Evolutionary conservation across 1,140 invertebrate species (phyloP), one percentile per base, ranked within the genome.

Genomic region (Aphidius ervi): DNA sequence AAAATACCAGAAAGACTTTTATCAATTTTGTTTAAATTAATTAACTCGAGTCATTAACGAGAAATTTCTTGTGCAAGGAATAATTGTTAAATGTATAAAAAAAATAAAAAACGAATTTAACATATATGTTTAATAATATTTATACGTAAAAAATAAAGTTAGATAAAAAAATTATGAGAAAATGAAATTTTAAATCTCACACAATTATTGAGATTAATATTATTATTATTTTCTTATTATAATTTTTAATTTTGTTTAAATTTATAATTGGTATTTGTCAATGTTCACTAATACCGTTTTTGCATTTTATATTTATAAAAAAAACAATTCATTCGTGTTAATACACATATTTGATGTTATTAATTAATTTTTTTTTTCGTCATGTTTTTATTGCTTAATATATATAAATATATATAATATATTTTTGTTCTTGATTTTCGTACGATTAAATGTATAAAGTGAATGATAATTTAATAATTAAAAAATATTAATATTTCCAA

Each of bases 51-150:
- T 72, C 69, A 70, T 71, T 67, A 65, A 63, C 0, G 69, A 74
- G 69, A 69, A 68, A 67, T 73, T 68, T 62, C 72, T 65, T 74
- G 66, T 74, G 71, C 75, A 74, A 75, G 23, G 23, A 76, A 71
- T 77, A 74, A 74, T 71, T 64, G 72, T 74, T 65, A 67, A 68
- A 66, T 72, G 68, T 72, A 70, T 75, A 75, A 68, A 66, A 20
- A 45, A 45, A 45, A 58, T 73, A 72, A 73, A 31, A 31, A 31
- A 31, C 23, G 23, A 73, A 71, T 75, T 72, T 72, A 71, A 76
- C 73, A 76, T 72, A 71, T 69, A 70, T 74, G 73, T 74, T 73
- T 71, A 74, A 73, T 65, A 66, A 68, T 74, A 76, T 76, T 76
- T 76, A 74, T 76, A 76, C 70, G 69, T 74, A 58, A 73, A 71